Conservation (phyloP, 2,888 invertebrate species). For the Fissipunctia ypsillon region DNA sequence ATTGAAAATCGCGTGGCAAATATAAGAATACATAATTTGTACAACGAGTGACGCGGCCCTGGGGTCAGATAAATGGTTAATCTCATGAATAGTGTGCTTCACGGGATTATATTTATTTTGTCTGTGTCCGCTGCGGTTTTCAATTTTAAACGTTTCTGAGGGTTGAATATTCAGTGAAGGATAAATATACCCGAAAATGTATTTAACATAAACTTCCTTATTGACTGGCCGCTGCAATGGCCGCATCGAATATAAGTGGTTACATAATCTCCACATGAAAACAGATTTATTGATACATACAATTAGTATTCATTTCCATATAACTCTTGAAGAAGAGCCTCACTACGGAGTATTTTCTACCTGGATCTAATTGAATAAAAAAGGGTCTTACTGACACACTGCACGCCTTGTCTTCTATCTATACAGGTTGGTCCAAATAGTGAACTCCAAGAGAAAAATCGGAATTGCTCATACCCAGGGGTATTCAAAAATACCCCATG, state of each 20-base stretch:
- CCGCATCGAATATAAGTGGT: background rate
- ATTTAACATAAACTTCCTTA: background rate
- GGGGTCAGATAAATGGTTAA: slow-evolving; percentile 70
- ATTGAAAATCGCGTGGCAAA: slow-evolving; percentile 36
- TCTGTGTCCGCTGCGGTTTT: slow-evolving; percentile 55
- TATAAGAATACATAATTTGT: slow-evolving; percentile 67
- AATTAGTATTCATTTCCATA: background rate
- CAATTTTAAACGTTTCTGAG: slow-evolving; percentile 41
- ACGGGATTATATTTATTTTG: slow-evolving; percentile 65
- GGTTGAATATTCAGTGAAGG: background rate
- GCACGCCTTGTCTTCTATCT: background rate
- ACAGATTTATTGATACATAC: background rate
- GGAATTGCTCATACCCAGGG: too few relatives aligned
- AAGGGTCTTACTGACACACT: background rate
- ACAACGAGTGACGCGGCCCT: slow-evolving; percentile 57
- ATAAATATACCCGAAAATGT: background rate
- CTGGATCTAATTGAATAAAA: background rate
- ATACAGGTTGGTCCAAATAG: too few relatives aligned
- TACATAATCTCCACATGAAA: background rate
- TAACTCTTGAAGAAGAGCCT: background rate
- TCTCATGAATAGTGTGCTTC: slow-evolving; percentile 70
- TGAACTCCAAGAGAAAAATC: too few relatives aligned
- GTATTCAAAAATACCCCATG: too few relatives aligned
- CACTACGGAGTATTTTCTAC: background rate
- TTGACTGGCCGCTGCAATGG: background rate